Conservation (phyloP, 2,113 vertebrate genomes). For the Nannobrachium achirus region DNA sequence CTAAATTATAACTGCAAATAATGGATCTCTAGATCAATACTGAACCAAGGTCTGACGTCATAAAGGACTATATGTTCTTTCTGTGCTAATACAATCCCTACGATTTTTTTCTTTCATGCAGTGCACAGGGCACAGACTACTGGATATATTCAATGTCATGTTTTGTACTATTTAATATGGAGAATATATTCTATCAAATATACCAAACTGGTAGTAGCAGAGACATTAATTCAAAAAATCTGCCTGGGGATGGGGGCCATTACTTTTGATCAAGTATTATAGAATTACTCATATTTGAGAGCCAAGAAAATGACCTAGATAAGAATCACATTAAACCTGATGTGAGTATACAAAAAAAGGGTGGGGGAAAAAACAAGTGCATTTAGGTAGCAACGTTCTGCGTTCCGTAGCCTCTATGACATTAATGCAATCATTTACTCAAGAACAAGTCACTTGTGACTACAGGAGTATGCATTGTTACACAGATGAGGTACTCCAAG, state of each 20-base stretch:
- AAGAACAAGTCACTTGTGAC: slow-evolving; percentile 36
- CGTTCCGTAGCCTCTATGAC: slow-evolving; percentile 42
- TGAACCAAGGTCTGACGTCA: slow-evolving; percentile 11
- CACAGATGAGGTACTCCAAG: slow-evolving; percentile 66
- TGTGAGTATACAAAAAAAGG: slow-evolving; percentile 10
- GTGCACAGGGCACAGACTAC: slow-evolving; percentile 32
- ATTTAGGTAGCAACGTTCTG: slow-evolving; percentile 45
- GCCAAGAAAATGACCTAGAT: slow-evolving; percentile 29
- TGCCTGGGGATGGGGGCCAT: slow-evolving; percentile 11
- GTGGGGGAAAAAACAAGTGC: slow-evolving; percentile 54
- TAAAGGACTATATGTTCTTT: slow-evolving; percentile 26
- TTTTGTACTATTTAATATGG: slow-evolving; percentile 27
- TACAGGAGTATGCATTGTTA: slow-evolving; percentile 39
- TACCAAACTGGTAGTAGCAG: slow-evolving; percentile 33
- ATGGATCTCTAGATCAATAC: slow-evolving; percentile 14
- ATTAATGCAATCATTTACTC: slow-evolving; percentile 51
- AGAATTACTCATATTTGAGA: slow-evolving; percentile 53
- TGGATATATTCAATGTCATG: slow-evolving; percentile 3
- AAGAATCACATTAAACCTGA: slow-evolving; percentile 39
- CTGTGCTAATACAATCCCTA: slow-evolving; percentile 24
- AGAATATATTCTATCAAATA: slow-evolving; percentile 30
- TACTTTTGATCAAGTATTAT: slow-evolving; percentile 60
- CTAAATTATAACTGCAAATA: slow-evolving; percentile 34
- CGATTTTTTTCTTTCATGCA: slow-evolving; percentile 36
- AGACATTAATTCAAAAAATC: slow-evolving; percentile 19